phyloP scores from a whole-genome alignment of 2,113 vertebrate species.

The Lontra canadensis region DNA sequence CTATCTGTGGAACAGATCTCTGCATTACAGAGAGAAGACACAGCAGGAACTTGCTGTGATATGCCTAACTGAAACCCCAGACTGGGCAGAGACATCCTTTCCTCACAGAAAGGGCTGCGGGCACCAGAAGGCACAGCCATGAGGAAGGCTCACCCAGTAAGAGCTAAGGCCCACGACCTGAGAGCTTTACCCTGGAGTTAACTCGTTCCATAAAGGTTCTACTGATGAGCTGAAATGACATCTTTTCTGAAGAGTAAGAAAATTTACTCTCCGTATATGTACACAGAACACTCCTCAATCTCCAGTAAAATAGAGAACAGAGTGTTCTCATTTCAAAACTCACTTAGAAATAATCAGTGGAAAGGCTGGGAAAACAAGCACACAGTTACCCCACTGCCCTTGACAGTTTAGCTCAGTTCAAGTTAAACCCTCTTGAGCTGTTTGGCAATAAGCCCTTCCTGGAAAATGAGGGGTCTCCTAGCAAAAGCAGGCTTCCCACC shows the following conservation, averaged over 20 bases:
- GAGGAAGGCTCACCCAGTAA: accelerated
- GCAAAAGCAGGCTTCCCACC: background rate
- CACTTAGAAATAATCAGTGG: background rate
- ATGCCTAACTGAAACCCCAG: background rate
- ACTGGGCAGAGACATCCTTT: background rate
- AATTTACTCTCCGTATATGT: background rate
- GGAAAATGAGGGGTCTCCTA: background rate
- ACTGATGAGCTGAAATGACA: background rate
- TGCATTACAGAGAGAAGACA: background rate
- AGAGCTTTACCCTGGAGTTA: background rate
- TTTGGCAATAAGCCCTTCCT: background rate
- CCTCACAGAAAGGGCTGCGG: background rate
- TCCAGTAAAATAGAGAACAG: background rate
- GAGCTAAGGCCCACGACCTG: background rate
- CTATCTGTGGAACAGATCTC: background rate
- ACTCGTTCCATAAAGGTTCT: background rate
- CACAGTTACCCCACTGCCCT: background rate
- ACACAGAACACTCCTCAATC: background rate
- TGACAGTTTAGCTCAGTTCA: background rate
- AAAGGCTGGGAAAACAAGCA: background rate
- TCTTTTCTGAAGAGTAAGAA: background rate
- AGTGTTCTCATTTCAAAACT: background rate
- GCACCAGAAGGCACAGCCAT: background rate
- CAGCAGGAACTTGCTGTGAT: background rate
- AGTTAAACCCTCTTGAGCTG: background rate